phyloP scores from a whole-genome alignment of 2,797 vertebrate genomes.

The Odontamblyopus lacepedii region DNA sequence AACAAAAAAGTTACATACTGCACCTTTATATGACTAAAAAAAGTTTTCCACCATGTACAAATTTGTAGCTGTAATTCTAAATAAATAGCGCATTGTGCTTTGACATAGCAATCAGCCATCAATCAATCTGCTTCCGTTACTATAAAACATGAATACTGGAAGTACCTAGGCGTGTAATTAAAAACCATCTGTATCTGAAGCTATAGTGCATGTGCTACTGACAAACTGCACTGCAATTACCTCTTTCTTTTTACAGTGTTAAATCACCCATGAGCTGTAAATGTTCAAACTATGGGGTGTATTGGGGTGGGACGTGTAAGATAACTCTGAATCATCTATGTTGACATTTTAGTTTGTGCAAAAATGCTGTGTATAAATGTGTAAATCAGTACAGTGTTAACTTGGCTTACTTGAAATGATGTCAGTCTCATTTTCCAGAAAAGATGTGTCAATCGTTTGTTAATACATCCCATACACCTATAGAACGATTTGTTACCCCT shows the following conservation, averaged over 20 bases:
- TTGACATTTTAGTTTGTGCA: slow-evolving; percentile 76
- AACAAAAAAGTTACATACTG: not conserved
- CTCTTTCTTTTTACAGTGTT: slow-evolving; percentile 25
- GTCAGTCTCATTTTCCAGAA: slow-evolving; percentile 51
- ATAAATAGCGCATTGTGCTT: not conserved
- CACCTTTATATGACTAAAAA: not conserved
- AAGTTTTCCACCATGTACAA: not conserved
- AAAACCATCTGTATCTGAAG: slow-evolving; percentile 28
- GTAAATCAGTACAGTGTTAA: slow-evolving; percentile 64
- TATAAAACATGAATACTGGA: not conserved
- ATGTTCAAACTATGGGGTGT: slow-evolving; percentile 36
- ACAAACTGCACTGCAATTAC: slow-evolving; percentile 27
- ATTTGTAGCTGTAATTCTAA: not conserved
- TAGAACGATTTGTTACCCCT: slow-evolving; percentile 51
- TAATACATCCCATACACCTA: slow-evolving; percentile 45
- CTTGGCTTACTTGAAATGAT: slow-evolving; percentile 65
- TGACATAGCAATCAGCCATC: not conserved
- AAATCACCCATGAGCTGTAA: slow-evolving; percentile 58
- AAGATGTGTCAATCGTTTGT: slow-evolving; percentile 64
- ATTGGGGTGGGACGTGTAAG: slow-evolving; percentile 48
- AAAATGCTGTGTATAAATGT: slow-evolving; percentile 74
- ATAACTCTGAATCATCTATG: slow-evolving; percentile 57
- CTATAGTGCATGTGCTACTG: slow-evolving; percentile 34
- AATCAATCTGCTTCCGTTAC: not conserved
- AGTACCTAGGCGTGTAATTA: slow-evolving; percentile 8